Evolutionary conservation across 2,888 invertebrate species (phyloP).

Genomic region (Ctenicera cuprea): DNA sequence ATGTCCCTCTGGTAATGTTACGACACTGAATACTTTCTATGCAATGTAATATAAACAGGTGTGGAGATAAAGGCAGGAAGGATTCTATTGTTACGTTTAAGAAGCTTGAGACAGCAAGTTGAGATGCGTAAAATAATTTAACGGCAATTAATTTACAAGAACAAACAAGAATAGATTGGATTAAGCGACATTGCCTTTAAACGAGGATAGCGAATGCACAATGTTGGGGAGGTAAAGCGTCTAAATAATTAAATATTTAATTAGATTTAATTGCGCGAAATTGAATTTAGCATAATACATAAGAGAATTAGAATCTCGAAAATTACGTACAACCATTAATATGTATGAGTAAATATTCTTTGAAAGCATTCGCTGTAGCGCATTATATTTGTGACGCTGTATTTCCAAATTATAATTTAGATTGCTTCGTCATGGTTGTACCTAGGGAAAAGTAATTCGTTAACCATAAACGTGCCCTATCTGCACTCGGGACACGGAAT

Average conservation of each 20-base stretch:
- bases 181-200: conserved; percentile 54
- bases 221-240: conserved; percentile 46
- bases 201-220: conserved; percentile 51
- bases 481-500: conserved; percentile 58
- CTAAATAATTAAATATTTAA: conserved; percentile 55
- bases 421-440: conserved; percentile 54
- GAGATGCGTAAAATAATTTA: conserved; percentile 54
- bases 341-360: conserved; percentile 47
- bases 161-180: conserved; percentile 55
- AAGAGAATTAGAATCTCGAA: conserved; percentile 39
- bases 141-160: conserved; percentile 55
- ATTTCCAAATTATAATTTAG: conserved; percentile 56
- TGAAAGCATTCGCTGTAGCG: conserved; percentile 35
- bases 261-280: conserved; percentile 53
- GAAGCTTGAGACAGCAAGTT: conserved; percentile 44
- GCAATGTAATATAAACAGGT: conserved; percentile 30
- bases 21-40: no score
- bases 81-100: conserved; percentile 45
- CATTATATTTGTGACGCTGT: conserved; percentile 42
- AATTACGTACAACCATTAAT: conserved; percentile 39
- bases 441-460: conserved; percentile 54
- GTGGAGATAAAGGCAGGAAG: conserved; percentile 32
- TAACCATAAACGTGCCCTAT: conserved; percentile 59
- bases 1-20: no score
- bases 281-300: conserved; percentile 42